Evolutionary conservation across 2,797 vertebrate genomes (phyloP).

Genomic region (Taenioides sp.): DNA sequence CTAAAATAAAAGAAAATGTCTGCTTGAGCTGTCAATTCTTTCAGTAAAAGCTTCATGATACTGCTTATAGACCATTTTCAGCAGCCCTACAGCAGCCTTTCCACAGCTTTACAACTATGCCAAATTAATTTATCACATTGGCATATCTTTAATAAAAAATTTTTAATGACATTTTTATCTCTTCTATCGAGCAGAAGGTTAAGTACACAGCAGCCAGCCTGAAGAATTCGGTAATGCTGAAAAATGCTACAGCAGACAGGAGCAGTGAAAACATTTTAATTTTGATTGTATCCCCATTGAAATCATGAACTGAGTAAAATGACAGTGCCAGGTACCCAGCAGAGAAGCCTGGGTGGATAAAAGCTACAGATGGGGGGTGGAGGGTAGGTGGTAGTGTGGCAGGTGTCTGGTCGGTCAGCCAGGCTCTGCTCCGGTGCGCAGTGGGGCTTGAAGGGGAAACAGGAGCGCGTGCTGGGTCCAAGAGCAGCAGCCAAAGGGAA

Average conservation of each 20-base stretch:
- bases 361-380: constrained; percentile 1
- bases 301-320: constrained; percentile 6
- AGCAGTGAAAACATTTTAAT: constrained; percentile 29
- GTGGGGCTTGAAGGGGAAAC: constrained; percentile 74
- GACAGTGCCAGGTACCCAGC: neutral
- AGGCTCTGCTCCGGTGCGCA: constrained; percentile 39
- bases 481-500: constrained; percentile 45
- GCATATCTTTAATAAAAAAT: constrained; percentile 3
- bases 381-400: constrained; percentile 24
- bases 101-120: neutral
- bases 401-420: constrained; percentile 47
- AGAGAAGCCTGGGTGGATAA: constrained; percentile 7
- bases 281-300: constrained; percentile 23
- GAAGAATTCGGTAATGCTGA: constrained; percentile 15
- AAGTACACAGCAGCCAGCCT: constrained; percentile 31
- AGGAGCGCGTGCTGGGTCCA: constrained; percentile 58
- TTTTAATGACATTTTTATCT: constrained; percentile 16
- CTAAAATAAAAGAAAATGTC: too few relatives aligned
- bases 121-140: constrained; percentile 2
- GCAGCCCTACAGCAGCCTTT: neutral
- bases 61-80: neutral
- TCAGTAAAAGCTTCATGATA: too few relatives aligned
- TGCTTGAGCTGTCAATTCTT: too few relatives aligned
- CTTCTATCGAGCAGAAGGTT: constrained; percentile 27
- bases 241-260: neutral